Evolutionary conservation across 2,797 vertebrate genomes (phyloP).

Genomic region (Myripristis jacobus): DNA sequence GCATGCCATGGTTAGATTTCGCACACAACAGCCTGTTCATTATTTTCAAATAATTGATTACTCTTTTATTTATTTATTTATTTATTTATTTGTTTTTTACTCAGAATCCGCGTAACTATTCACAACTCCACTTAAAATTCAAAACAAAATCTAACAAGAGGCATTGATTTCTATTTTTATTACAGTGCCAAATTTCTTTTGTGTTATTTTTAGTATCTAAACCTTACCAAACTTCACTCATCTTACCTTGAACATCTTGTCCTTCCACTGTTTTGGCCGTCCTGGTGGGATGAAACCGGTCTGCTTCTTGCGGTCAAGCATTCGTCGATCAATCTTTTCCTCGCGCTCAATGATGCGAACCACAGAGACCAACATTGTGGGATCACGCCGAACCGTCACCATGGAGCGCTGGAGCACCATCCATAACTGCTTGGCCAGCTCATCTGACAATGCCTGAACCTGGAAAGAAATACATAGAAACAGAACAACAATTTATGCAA

Average conservation of each 20-base stretch:
- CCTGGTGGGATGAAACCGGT: constrained; percentile 94
- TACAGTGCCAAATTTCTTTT: not conserved
- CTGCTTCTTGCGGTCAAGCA: constrained; percentile 95
- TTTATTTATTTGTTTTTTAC: too few relatives aligned
- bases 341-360: constrained; percentile 98
- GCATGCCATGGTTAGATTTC: too few relatives aligned
- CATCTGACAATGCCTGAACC: constrained; percentile 93
- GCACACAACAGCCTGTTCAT: too few relatives aligned
- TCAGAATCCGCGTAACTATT: too few relatives aligned
- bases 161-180: too few relatives aligned
- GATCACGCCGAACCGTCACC: constrained; percentile 93
- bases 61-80: too few relatives aligned
- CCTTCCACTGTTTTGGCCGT: constrained; percentile 95
- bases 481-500: too few relatives aligned
- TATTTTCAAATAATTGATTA: too few relatives aligned
- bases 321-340: constrained; percentile 94
- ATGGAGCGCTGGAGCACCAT: constrained; percentile 95
- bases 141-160: too few relatives aligned
- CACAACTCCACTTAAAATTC: too few relatives aligned
- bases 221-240: not conserved
- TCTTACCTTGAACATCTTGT: constrained; percentile 90
- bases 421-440: constrained; percentile 96
- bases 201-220: not conserved
- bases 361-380: constrained; percentile 95
- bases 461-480: constrained; percentile 41